These are phyloP conservation scores for Muricea muricata DNA, from an alignment of 92 coral and sea anemone species.

Conservation along the genomic window DNA sequence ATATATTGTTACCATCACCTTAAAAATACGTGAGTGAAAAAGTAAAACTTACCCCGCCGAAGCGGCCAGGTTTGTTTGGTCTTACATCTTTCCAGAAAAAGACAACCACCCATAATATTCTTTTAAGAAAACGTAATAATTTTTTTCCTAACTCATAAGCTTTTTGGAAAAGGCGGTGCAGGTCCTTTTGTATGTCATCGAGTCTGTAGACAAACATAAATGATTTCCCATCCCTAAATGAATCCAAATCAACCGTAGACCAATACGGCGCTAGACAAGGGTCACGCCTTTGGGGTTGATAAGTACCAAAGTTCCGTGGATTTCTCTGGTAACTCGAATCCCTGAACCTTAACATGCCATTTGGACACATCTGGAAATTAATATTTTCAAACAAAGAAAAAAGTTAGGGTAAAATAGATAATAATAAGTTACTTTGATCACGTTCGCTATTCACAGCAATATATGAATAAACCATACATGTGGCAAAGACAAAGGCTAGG, in stretches of 20 bases:
- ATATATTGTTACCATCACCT: too few relatives aligned
- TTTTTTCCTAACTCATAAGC: not conserved
- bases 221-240: not conserved
- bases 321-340: not conserved
- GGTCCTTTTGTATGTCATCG: not conserved
- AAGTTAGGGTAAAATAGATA: too few relatives aligned
- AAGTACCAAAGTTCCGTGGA: not conserved
- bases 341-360: not conserved
- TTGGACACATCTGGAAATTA: not conserved
- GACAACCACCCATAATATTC: not conserved
- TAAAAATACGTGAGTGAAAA: too few relatives aligned
- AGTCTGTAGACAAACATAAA: not conserved
- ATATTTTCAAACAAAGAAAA: not conserved
- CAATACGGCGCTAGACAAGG: not conserved
- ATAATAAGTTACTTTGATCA: too few relatives aligned
- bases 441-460: too few relatives aligned
- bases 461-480: too few relatives aligned
- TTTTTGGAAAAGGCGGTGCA: not conserved
- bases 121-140: not conserved
- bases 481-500: too few relatives aligned
- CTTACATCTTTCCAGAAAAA: not conserved
- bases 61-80: not conserved
- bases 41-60: not conserved
- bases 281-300: not conserved
- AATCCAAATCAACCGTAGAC: not conserved